phyloP scores from a whole-genome alignment of 37 sponge, comb jelly and placozoan genomes.

The Mnemiopsis leidyi region DNA sequence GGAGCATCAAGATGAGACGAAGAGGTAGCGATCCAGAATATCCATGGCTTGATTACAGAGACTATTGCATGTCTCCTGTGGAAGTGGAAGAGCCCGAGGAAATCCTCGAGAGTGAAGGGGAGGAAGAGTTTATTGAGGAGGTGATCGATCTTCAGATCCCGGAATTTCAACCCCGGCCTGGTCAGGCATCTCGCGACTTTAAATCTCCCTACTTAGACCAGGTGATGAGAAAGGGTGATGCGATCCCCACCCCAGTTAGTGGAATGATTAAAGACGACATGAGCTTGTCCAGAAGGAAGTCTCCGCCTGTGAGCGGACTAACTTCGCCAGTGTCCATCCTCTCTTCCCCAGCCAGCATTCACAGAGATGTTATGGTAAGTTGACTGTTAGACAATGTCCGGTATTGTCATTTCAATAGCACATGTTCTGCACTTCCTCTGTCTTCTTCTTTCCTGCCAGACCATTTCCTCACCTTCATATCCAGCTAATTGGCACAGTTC shows the following conservation, averaged over 20 bases:
- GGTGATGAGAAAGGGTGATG: not conserved
- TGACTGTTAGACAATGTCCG: too few species aligned
- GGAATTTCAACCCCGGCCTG: not conserved
- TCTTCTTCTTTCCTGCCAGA: too few species aligned
- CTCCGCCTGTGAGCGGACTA: slow-evolving; percentile 8
- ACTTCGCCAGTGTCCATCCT: not conserved
- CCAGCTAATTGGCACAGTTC: too few species aligned
- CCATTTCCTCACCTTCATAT: too few species aligned
- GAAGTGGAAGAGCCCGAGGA: not conserved
- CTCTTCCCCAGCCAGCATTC: not conserved
- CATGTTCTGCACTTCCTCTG: too few species aligned
- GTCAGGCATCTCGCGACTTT: not conserved
- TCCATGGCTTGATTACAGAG: not conserved
- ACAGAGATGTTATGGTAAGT: not conserved
- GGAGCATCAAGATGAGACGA: not conserved
- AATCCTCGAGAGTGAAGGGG: not conserved
- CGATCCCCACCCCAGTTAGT: not conserved
- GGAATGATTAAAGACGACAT: not conserved
- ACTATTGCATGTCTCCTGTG: not conserved
- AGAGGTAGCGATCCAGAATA: not conserved
- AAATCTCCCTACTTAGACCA: not conserved
- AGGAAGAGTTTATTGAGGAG: not conserved
- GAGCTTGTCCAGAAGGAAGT: not conserved
- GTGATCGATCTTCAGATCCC: not conserved
- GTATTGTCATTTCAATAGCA: too few species aligned